Evolutionary conservation across 1,140 invertebrate species (phyloP).

Genomic region (Tribolium madens): DNA sequence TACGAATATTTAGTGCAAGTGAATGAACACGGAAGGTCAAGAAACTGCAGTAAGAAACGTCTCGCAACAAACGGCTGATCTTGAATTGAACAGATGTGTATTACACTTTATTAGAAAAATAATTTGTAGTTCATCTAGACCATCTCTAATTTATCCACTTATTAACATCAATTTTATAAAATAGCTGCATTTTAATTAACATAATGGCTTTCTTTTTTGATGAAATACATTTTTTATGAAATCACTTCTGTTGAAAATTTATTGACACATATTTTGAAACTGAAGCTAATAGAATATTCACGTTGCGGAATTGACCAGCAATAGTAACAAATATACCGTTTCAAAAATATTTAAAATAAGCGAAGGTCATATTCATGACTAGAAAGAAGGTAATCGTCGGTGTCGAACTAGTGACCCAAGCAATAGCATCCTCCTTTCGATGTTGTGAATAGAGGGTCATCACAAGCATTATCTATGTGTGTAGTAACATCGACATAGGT

Average conservation of each 20-base stretch:
- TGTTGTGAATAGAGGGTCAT: conserved; percentile 8
- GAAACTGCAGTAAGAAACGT: conserved; percentile 45
- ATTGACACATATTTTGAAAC: not conserved
- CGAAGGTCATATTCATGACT: conserved; percentile 13
- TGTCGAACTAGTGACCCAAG: conserved; percentile 26
- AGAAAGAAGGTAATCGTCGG: conserved; percentile 4
- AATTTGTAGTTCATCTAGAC: conserved; percentile 11
- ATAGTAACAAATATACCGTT: conserved; percentile 19
- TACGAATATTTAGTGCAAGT: conserved; percentile 52
- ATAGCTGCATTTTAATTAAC: conserved; percentile 5
- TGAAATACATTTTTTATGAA: not conserved
- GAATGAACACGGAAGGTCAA: conserved; percentile 51
- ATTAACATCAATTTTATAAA: conserved; percentile 1
- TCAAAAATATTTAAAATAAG: not conserved
- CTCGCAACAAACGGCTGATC: conserved; percentile 26
- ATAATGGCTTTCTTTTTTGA: conserved; percentile 13
- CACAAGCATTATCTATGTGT: not conserved
- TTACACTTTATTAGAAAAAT: conserved; percentile 25
- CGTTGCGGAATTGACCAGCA: not conserved
- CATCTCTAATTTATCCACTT: conserved; percentile 31
- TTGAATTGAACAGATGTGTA: conserved; percentile 32
- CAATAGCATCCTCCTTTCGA: conserved; percentile 26
- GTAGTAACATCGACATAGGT: not conserved
- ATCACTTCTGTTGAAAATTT: not conserved
- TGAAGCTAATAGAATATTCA: not conserved